Evolutionary conservation across 1,140 invertebrate genomes (phyloP).

Genomic region (Lerema accius): DNA sequence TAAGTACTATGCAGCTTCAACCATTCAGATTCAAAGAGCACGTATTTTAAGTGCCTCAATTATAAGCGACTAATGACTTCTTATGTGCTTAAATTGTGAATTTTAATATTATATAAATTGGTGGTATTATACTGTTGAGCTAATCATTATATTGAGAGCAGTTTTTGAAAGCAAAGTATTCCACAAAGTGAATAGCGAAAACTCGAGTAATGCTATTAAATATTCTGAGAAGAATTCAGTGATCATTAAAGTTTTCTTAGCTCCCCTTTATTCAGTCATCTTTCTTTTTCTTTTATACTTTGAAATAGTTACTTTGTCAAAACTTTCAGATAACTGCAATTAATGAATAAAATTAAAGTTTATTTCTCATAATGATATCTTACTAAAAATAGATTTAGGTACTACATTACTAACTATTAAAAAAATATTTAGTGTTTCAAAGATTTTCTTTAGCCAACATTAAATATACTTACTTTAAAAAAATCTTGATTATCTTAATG

Average conservation of each 20-base stretch:
- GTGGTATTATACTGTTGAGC: background rate
- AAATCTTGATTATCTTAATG: too few species aligned
- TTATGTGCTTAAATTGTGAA: background rate
- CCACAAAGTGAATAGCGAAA: background rate
- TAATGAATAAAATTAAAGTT: too few species aligned
- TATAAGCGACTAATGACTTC: slow-evolving; percentile 1
- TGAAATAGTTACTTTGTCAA: too few species aligned
- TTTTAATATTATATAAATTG: background rate
- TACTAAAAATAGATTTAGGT: too few species aligned
- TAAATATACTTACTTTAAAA: too few species aligned
- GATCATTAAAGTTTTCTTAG: slow-evolving; percentile 3
- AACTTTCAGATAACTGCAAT: too few species aligned
- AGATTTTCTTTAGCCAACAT: too few species aligned
- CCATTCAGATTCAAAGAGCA: background rate
- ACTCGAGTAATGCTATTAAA: background rate
- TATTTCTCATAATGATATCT: too few species aligned
- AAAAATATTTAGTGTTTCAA: too few species aligned
- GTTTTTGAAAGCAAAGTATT: background rate
- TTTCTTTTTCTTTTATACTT: slow-evolving; percentile 7
- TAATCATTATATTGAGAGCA: background rate
- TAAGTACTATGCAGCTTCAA: too few species aligned
- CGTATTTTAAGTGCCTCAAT: slow-evolving; percentile 5
- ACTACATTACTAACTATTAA: too few species aligned
- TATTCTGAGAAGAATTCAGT: background rate
- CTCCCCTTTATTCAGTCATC: background rate